A percentile compares a stretch with the other conserved stretches of the same genome.
phyloP scores from a whole-genome alignment of 92 coral and sea anemone genomes.

The Porites evermanni region DNA sequence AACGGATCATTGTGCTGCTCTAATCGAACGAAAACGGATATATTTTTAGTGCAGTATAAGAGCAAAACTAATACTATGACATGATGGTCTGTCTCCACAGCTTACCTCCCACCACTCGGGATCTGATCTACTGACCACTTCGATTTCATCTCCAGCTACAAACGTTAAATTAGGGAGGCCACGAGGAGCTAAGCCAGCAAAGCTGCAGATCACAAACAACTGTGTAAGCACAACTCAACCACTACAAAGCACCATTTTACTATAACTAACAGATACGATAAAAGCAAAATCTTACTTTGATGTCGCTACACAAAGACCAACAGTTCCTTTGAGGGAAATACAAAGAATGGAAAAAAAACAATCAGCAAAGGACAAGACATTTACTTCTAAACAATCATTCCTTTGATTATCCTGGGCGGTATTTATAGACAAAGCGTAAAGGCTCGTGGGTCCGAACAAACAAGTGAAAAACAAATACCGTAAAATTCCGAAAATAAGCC shows the following conservation, averaged over 20 bases:
- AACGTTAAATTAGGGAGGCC: slow-evolving; percentile 79
- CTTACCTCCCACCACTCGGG: slow-evolving; percentile 99
- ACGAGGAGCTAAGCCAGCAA: slow-evolving; percentile 95
- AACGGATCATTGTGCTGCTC: too few species aligned
- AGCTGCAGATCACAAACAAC: slow-evolving; percentile 45
- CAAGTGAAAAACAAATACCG: too few species aligned
- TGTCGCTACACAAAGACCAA: slow-evolving; percentile 45
- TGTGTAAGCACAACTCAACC: background rate
- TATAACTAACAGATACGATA: background rate
- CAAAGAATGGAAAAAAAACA: background rate
- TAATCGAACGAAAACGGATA: too few species aligned
- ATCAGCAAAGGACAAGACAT: background rate
- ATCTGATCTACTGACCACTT: slow-evolving; percentile 76
- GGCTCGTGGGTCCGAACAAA: too few species aligned
- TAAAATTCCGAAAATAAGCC: too few species aligned
- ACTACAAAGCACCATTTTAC: background rate
- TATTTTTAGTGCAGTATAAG: too few species aligned
- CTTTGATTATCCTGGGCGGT: too few species aligned
- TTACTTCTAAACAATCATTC: too few species aligned
- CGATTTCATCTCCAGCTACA: slow-evolving; percentile 88
- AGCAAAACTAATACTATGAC: too few species aligned
- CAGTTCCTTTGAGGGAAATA: slow-evolving; percentile 31
- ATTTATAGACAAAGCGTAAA: too few species aligned
- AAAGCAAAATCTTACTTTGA: slow-evolving; percentile 59
- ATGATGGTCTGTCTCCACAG: background rate